These are phyloP conservation scores for Parnassius smintheus DNA, from an alignment of 2,888 invertebrate species.

Conservation along the genomic window DNA sequence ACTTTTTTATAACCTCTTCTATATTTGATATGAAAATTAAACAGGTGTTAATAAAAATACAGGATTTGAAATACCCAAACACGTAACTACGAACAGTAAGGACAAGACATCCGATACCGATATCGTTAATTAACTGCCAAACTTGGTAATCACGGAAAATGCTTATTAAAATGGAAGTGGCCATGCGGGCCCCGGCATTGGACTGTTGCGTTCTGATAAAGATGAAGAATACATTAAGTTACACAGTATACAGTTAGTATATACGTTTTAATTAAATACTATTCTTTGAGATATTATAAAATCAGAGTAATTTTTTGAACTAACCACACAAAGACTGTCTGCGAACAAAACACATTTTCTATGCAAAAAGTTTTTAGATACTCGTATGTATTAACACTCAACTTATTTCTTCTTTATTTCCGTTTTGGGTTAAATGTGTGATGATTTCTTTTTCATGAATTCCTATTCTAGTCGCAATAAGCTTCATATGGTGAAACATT, in stretches of 20 bases:
- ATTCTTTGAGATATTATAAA: too few species aligned
- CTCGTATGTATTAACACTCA: not conserved
- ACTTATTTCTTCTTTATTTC: not conserved
- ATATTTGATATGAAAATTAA: too few species aligned
- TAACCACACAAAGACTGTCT: too few species aligned
- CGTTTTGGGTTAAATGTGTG: not conserved
- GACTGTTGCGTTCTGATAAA: too few species aligned
- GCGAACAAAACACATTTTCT: not conserved
- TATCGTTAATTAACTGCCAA: not conserved
- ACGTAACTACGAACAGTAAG: not conserved
- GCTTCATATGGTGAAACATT: constrained; percentile 17
- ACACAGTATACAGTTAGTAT: too few species aligned
- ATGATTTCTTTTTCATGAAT: not conserved
- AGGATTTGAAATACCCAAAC: not conserved
- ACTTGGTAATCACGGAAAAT: not conserved
- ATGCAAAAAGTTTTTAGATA: not conserved
- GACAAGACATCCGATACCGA: not conserved
- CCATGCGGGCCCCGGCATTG: too few species aligned
- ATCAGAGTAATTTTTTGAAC: too few species aligned
- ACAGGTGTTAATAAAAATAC: too few species aligned
- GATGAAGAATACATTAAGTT: too few species aligned
- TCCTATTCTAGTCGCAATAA: constrained; percentile 5
- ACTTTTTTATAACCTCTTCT: too few species aligned
- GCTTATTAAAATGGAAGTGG: not conserved
- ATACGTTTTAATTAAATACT: too few species aligned